A percentile compares a stretch with the other conserved stretches of the same genome.
phyloP scores from a whole-genome alignment of 2,113 vertebrate genomes.

The Hiodon tergisus region DNA sequence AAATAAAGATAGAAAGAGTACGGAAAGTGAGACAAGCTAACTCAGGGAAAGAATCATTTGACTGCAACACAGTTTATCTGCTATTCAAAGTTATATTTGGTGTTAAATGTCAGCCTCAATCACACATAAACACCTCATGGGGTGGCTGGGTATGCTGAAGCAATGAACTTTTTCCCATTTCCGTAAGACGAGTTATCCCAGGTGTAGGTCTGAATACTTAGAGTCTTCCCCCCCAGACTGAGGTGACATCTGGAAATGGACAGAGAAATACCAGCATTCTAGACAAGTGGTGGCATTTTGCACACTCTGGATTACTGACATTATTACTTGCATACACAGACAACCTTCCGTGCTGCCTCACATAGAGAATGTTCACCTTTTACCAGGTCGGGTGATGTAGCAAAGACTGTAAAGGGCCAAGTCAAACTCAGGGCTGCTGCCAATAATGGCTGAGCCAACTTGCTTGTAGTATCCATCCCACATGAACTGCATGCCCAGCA shows the following conservation, averaged over 20 bases:
- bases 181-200: conserved; percentile 79
- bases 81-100: not conserved
- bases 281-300: not conserved
- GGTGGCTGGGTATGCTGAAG: conserved; percentile 70
- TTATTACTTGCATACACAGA: not conserved
- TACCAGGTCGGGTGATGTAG: conserved; percentile 79
- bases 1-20: not conserved
- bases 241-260: conserved; percentile 68
- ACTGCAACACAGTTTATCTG: not conserved
- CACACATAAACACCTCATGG: conserved; percentile 26
- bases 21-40: not conserved
- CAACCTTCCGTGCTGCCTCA: not conserved
- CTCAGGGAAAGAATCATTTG: not conserved
- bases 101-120: not conserved
- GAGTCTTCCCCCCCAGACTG: conserved; percentile 70
- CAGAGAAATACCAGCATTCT: not conserved
- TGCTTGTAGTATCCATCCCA: conserved; percentile 88
- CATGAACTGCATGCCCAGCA: conserved; percentile 84
- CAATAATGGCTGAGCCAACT: conserved; percentile 82
- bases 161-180: conserved; percentile 76
- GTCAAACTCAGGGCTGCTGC: conserved; percentile 90
- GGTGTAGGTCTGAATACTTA: conserved; percentile 79
- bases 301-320: not conserved
- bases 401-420: conserved; percentile 82
- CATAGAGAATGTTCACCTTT: conserved; percentile 63